phyloP scores from a whole-genome alignment of 2,888 invertebrate species.

The Cataglyphis livida region DNA sequence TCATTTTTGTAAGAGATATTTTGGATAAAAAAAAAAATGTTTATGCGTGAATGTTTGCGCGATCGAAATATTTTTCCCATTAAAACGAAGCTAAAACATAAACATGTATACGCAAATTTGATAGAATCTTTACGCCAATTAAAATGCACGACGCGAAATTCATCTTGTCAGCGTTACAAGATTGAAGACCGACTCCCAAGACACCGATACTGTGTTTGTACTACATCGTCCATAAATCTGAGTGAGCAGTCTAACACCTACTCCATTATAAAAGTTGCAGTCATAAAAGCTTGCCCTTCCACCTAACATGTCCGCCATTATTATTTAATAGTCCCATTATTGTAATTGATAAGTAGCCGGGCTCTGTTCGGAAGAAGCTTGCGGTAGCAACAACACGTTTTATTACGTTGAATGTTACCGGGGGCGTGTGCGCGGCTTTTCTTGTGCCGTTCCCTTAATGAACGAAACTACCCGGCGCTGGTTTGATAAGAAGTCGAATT shows the following conservation, averaged over 20 bases:
- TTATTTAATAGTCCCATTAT: constrained; percentile 76
- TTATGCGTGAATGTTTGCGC: not conserved
- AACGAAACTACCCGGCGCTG: constrained; percentile 71
- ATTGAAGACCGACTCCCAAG: constrained; percentile 63
- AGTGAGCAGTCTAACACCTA: constrained; percentile 68
- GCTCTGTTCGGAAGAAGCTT: constrained; percentile 49
- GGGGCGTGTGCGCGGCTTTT: constrained; percentile 56
- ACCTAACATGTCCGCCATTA: constrained; percentile 70
- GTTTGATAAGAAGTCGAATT: constrained; percentile 73
- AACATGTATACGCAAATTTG: not conserved
- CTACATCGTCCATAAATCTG: constrained; percentile 68
- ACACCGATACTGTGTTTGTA: constrained; percentile 63
- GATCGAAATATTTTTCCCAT: not conserved
- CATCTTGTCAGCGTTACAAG: constrained; percentile 41
- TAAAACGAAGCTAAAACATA: constrained; percentile 4
- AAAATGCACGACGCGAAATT: constrained; percentile 15
- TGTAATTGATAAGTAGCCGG: constrained; percentile 76
- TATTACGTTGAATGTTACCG: constrained; percentile 67
- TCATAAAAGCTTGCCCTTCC: constrained; percentile 68
- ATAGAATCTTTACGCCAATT: constrained; percentile 5
- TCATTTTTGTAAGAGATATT: not conserved
- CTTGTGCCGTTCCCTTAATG: constrained; percentile 66
- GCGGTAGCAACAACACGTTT: constrained; percentile 68
- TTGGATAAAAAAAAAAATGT: not conserved
- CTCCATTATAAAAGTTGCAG: constrained; percentile 66